Evolutionary conservation across 37 sponge, comb jelly and placozoan species (phyloP).

Genomic region (Lycopodina hypogea): DNA sequence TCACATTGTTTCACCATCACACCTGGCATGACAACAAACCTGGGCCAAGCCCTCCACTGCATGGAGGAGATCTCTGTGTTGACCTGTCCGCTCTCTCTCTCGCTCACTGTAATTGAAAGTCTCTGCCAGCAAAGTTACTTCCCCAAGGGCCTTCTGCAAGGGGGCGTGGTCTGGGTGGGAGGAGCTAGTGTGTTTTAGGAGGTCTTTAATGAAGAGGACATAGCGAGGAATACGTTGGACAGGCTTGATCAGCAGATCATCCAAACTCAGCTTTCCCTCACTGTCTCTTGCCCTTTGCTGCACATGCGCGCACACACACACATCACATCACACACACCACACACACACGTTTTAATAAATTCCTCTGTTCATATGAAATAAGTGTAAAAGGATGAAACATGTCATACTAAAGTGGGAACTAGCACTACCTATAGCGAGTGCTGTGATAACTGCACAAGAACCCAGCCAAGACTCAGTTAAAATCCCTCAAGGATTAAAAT

Average conservation of each 20-base stretch:
- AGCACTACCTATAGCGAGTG: no score
- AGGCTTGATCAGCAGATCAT: conserved; percentile 85
- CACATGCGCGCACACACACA: not conserved
- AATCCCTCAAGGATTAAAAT: no score
- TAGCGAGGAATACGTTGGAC: conserved; percentile 90
- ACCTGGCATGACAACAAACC: no score
- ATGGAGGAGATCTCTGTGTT: conserved; percentile 64
- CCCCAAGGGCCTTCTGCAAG: conserved; percentile 66
- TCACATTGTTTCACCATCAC: no score
- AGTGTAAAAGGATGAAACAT: not conserved
- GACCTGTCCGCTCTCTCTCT: conserved; percentile 47
- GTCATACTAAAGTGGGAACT: no score
- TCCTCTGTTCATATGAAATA: not conserved
- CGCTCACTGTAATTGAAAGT: conserved; percentile 72
- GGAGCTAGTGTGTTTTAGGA: conserved; percentile 75
- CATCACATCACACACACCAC: no score
- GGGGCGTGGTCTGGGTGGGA: conserved; percentile 75
- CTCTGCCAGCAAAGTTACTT: conserved; percentile 69
- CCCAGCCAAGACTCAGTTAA: no score
- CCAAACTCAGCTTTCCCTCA: conserved; percentile 55
- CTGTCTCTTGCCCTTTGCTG: conserved; percentile 62
- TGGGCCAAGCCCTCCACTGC: conserved; percentile 68
- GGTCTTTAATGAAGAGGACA: conserved; percentile 83
- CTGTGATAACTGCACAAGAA: no score
- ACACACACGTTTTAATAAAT: not conserved